Base-by-base conservation (phyloP, 2,888 invertebrate species). In the Mesorhabditis belari region DNA sequence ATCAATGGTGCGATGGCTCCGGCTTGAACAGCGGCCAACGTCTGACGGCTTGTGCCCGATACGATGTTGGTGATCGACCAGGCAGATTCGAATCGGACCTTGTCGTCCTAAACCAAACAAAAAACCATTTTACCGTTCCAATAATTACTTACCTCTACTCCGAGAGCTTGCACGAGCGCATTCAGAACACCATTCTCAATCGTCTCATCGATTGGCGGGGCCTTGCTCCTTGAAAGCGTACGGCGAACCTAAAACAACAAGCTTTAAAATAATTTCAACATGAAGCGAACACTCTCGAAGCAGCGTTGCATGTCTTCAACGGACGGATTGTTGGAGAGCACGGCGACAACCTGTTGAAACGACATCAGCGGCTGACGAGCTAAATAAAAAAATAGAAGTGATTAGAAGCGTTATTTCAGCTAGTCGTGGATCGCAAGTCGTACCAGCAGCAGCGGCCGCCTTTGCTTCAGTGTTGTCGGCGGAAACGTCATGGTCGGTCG, bases 51-150 rank as follows among this genome's bases (percentile, higher is more conserved):
- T 0, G 90, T 90, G 6, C 96, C 96, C 0, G 94, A 94, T 0
- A 96, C 95, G 58, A 98, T 66, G 60, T 74, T 74, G 26, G 96
- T 98, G 60, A 98, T 83, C 0, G 93, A 93, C 96, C 96, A 98
- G 0, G 94, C 89, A 0, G 94, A 89, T 83, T 96, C 96, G 83
- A 96, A 96, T 82, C 95, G 82, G 5, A 84, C 72, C 44, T 82
- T 80, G 21, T 81, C 80, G 62, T 78, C 74, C 74, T 77, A 58
- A 57, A 70, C 63, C 17, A 4, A 23, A 50, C n/a, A 5, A 12
- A 81, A 82, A 68, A 21, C n/a, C 19, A 49, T 4, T 6, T 56
- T 12, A 24, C 9, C 5, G 12, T 57, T 55, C n/a, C 12, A 12
- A 51, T 12, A 52, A 12, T 12, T 49, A 21, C 63, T 5, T 44